Conservation (phyloP, 2,113 vertebrate genomes). For the Sclerurus mexicanus region DNA sequence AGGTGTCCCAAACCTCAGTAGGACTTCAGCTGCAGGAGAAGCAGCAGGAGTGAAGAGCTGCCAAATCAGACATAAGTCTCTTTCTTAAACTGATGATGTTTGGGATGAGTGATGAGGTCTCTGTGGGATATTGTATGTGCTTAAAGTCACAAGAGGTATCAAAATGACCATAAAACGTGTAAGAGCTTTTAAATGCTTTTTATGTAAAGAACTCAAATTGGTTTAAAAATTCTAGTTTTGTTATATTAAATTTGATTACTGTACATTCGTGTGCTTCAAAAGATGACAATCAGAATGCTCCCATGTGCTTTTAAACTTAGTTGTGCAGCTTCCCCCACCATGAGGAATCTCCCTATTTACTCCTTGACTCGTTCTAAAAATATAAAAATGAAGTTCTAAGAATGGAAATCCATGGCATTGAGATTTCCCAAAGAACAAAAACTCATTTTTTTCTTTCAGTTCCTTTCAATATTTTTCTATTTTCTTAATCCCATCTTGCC, state of each 20-base stretch:
- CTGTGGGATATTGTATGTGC: rapidly evolving
- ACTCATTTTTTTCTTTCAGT: neutral
- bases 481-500: neutral
- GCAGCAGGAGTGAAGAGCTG: neutral
- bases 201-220: rapidly evolving
- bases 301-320: neutral
- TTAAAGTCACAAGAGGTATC: neutral
- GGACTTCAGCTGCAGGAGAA: neutral
- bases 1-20: neutral
- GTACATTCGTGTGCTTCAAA: neutral
- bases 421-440: neutral
- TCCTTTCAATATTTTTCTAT: neutral
- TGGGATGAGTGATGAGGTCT: neutral
- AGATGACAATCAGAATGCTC: neutral
- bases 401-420: neutral
- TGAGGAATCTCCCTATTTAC: neutral
- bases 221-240: neutral
- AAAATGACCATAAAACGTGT: neutral
- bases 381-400: neutral
- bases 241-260: neutral
- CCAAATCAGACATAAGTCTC: neutral
- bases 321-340: neutral
- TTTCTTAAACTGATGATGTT: neutral
- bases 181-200: neutral
- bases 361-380: neutral